phyloP scores from a whole-genome alignment of 2,113 vertebrate species.

The Notiomystis cincta region DNA sequence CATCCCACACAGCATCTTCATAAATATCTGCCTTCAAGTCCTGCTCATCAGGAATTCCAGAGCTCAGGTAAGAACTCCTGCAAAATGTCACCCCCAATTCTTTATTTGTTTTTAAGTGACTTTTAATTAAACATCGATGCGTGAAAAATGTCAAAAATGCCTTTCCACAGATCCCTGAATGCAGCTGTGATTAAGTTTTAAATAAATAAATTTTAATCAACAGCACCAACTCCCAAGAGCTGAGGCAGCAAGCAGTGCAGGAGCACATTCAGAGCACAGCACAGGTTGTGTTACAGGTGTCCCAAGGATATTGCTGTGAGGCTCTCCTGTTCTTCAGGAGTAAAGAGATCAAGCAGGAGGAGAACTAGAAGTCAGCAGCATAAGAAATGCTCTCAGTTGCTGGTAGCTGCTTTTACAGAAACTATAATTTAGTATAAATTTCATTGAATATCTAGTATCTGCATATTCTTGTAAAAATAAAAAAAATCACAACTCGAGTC shows the following conservation, averaged over 20 bases:
- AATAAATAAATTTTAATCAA: not conserved
- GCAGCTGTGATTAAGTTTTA: not conserved
- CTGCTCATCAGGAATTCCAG: not conserved
- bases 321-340: not conserved
- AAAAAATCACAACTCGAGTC: not conserved
- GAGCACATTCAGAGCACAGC: not conserved
- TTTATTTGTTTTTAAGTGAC: slow-evolving; percentile 35
- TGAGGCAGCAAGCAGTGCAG: not conserved
- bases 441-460: not conserved
- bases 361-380: not conserved
- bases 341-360: not conserved
- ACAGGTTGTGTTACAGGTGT: not conserved
- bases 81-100: slow-evolving; percentile 20
- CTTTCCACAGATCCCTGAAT: not conserved
- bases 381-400: not conserved
- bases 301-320: not conserved
- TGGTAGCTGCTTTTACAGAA: not conserved
- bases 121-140: slow-evolving; percentile 47
- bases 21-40: not conserved
- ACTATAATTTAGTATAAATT: not conserved
- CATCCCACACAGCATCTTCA: not conserved
- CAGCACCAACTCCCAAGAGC: not conserved
- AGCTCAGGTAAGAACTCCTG: not conserved
- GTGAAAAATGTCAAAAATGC: slow-evolving; percentile 28
- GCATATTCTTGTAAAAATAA: not conserved